Percentiles rank a stretch among this genome's conserved stretches.
These are phyloP conservation scores for Lamellibrachia satsuma DNA, from an alignment of 2,888 invertebrate species.

Conservation along the genomic window DNA sequence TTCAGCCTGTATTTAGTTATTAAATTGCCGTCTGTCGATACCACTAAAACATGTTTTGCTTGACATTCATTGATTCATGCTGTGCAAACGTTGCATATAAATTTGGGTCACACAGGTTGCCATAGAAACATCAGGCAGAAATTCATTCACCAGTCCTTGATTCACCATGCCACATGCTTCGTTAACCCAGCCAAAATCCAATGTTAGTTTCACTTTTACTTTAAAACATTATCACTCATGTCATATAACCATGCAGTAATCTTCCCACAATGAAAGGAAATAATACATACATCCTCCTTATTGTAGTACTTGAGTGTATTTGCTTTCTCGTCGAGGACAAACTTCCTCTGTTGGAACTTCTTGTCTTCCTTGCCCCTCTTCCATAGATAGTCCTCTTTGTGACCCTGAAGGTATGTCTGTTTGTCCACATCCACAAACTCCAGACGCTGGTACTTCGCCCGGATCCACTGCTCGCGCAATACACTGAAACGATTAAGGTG, in stretches of 20 bases:
- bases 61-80: neutral
- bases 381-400: constrained; percentile 86
- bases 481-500: constrained; percentile 71
- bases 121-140: neutral
- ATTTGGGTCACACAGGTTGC: neutral
- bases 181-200: too few species aligned
- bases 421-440: constrained; percentile 85
- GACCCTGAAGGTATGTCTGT: constrained; percentile 74
- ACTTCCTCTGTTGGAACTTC: constrained; percentile 83
- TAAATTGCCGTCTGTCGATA: neutral
- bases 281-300: constrained; percentile 65
- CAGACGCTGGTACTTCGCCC: constrained; percentile 87
- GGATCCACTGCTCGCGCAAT: constrained; percentile 88
- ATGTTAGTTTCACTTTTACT: too few species aligned
- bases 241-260: too few species aligned
- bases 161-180: too few species aligned
- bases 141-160: neutral
- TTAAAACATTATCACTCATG: too few species aligned
- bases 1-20: neutral
- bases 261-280: too few species aligned
- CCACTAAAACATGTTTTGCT: neutral
- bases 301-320: constrained; percentile 78
- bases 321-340: constrained; percentile 82
- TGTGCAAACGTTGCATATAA: neutral
- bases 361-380: constrained; percentile 89